phyloP scores from a whole-genome alignment of 1,140 invertebrate species.

The Andricus grossulariae region DNA sequence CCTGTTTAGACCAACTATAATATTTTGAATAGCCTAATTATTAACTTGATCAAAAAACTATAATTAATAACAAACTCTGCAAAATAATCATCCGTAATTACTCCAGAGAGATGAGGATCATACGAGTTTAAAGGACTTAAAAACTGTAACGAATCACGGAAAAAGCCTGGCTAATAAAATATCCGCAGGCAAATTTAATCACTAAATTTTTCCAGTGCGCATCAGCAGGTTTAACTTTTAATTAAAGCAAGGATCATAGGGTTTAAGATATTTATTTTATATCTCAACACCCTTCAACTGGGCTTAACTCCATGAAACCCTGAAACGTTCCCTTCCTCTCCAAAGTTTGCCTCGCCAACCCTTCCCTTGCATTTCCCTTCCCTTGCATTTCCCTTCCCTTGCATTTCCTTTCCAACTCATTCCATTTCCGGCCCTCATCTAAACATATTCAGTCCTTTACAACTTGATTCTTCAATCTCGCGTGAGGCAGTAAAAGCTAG shows the following conservation, averaged over 20 bases:
- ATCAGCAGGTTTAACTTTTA: conserved; percentile 68
- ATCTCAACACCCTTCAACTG: conserved; percentile 55
- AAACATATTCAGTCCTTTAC: conserved; percentile 58
- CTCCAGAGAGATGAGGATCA: neutral
- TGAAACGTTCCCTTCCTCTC: conserved; percentile 39
- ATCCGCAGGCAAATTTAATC: conserved; percentile 56
- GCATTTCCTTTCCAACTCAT: conserved; percentile 21
- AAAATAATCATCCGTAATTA: neutral
- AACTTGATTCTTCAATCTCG: conserved; percentile 66
- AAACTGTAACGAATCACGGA: conserved; percentile 10
- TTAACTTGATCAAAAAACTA: too few relatives aligned
- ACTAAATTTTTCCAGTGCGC: conserved; percentile 52
- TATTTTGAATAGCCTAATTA: too few relatives aligned
- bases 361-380: conserved; percentile 21
- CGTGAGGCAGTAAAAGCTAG: conserved; percentile 59
- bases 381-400: conserved; percentile 29
- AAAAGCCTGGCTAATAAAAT: conserved; percentile 49
- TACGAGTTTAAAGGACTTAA: neutral
- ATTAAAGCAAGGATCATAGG: conserved; percentile 64
- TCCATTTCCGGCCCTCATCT: conserved; percentile 44
- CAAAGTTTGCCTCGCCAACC: conserved; percentile 40
- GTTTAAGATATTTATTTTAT: conserved; percentile 70
- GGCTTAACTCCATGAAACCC: conserved; percentile 56
- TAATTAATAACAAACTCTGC: neutral
- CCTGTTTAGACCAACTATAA: too few relatives aligned